A percentile compares a stretch with the other conserved stretches of the same genome.
These are phyloP conservation scores for Parus major DNA, from an alignment of 2,113 vertebrate genomes.

Conservation along the genomic window DNA sequence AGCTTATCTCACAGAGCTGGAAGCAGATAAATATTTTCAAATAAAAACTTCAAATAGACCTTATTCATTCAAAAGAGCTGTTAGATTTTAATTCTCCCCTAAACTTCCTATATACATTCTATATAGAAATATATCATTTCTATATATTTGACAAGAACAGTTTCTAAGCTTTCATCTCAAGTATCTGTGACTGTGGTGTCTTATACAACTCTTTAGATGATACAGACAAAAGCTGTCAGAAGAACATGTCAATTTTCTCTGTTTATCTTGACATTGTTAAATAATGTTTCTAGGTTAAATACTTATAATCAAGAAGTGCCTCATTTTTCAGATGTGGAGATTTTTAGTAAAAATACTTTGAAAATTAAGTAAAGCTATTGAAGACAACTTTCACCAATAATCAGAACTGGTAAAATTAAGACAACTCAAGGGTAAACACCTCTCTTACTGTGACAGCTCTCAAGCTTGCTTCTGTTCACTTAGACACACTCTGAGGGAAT, in stretches of 20 bases:
- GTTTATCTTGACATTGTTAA: not conserved
- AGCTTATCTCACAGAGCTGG: not conserved
- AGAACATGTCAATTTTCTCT: not conserved
- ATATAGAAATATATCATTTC: not conserved
- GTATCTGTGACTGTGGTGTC: not conserved
- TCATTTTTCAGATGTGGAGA: not conserved
- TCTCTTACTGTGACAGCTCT: no score
- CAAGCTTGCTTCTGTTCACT: no score
- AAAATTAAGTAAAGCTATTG: not conserved
- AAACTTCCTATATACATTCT: not conserved
- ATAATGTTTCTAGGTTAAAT: not conserved
- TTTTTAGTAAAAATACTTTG: not conserved
- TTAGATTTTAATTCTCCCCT: not conserved
- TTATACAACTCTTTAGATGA: not conserved
- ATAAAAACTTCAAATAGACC: not conserved
- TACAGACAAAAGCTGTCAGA: not conserved
- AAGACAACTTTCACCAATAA: not conserved
- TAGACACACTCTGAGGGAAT: no score
- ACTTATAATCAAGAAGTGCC: not conserved
- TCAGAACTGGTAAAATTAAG: not conserved
- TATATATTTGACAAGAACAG: not conserved
- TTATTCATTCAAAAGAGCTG: not conserved
- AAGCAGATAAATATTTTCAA: not conserved
- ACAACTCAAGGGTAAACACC: not conserved
- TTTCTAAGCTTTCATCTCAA: not conserved